Evolutionary conservation across 2,797 vertebrate genomes (phyloP), one percentile per base, ranked within the genome.

Genomic region (Molossus molossus): DNA sequence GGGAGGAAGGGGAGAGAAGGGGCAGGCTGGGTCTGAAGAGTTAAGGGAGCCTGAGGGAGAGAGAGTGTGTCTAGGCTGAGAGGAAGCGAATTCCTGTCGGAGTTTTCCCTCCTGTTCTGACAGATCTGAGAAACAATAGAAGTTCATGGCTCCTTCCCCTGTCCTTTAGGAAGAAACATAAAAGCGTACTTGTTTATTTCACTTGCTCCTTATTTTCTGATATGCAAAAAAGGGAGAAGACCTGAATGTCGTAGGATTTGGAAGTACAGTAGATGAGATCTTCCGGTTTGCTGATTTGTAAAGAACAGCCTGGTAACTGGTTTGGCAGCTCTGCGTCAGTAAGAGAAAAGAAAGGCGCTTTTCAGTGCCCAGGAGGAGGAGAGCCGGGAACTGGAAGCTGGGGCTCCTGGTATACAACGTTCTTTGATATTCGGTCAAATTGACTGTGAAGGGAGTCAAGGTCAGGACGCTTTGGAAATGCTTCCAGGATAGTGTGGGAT

Each of bases 221-320:
- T 96, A 37, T 82, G 58, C 3, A 53, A 75, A 86, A 90, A 93
- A 62, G 2, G 87, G 75, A 15, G 79, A 94, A 94, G 75, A 91
- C 58, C 57, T 90, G 76, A 60, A 82, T 95, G 92, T 50, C 50
- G 95, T 0, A 81, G 94, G 83, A 97, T 33, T 94, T 87, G 76
- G 85, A 96, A 91, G 87, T 37, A 55, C 9, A 40, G 85, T 96
- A 96, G 97, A 97, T 91, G 90, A 97, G 87, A 95, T 97, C 96
- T 98, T 97, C 13, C 13, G 69, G 94, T 96, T 98, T 98, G 97
- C 97, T 97, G 96, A 97, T 98, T 97, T 97, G 87, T 97, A 95
- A 96, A 97, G 95, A 97, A 82, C 18, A 62, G 94, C 29, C 92
- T 97, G 33, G 18, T 83, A 48, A 50, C 67, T 94, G 91, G 48